Percentiles rank a stretch among this genome's conserved stretches.
Conservation (phyloP, 2,888 invertebrate species). For the Pristionchus maxplancki region DNA sequence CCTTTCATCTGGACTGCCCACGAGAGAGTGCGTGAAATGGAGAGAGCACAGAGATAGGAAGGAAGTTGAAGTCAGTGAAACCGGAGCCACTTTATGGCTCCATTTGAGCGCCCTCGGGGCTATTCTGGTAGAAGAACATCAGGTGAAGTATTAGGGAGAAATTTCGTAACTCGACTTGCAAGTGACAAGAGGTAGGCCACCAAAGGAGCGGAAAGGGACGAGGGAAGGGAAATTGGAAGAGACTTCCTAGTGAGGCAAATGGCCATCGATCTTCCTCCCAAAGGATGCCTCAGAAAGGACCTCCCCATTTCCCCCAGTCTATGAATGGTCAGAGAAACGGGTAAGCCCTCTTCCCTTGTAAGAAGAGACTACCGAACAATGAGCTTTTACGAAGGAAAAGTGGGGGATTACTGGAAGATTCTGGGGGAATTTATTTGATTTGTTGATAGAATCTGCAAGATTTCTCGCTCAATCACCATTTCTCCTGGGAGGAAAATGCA, state of each 20-base stretch:
- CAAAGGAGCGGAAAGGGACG: neutral
- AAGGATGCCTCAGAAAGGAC: neutral
- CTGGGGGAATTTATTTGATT: neutral
- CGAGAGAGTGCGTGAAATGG: neutral
- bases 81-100: neutral
- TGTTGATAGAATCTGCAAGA: neutral
- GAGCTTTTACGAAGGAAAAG: no score
- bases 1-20: neutral
- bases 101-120: neutral
- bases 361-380: neutral
- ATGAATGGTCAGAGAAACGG: neutral
- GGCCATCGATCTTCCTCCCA: slow-evolving; percentile 12
- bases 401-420: neutral
- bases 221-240: neutral
- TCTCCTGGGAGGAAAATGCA: neutral
- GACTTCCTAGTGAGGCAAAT: slow-evolving; percentile 2
- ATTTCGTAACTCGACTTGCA: neutral
- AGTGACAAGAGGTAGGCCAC: neutral
- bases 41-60: neutral
- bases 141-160: neutral
- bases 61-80: slow-evolving; percentile 13
- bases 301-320: neutral
- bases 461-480: slow-evolving; percentile 1
- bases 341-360: neutral
- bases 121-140: neutral